Evolutionary conservation across 2,113 vertebrate genomes (phyloP), one percentile per base, ranked within the genome.

Genomic region (Cyanoderma ruficeps): DNA sequence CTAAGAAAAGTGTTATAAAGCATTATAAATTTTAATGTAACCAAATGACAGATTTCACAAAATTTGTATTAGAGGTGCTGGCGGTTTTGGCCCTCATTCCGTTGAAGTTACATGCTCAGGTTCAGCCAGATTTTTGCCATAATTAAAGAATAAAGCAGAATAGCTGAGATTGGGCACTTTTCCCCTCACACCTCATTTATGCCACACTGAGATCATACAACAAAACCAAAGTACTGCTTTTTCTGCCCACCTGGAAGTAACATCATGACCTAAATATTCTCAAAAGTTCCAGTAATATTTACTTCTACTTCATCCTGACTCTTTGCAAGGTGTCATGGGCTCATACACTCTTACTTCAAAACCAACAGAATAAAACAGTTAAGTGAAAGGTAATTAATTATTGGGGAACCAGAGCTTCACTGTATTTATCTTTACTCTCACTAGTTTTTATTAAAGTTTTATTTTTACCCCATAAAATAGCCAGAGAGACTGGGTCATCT

Each of bases 1-100:
- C 61, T 46, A 64, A 52, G 35, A 25, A 68, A 84, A 84, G 42
- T 10, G 0, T 13, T 14, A 3, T 10, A 15, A 16, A 0, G 0
- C 17, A 10, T 41, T 42, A n/a, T 14, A 64, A 64, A 72, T 47
- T 8, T n/a, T 41, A 41, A 13, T 31, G 41, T 13, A 80, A 85
- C 6, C 9, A 52, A 56, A 61, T 15, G 7, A 31, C 7, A 1
- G 6, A 12, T 35, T 3, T 49, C 15, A 56, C 7, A 23, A 75
- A 68, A 39, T 33, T 57, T 20, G 8, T 14, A 9, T 15, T 33
- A 55, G 23, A n/a, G 5, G 16, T 65, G 11, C 4, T 89, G 35
- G 6, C 11, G 4, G 1, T 13, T 83, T 83, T 28, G 24, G 23
- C 4, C 6, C 2, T 71, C 21, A 25, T 57, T 69, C 7, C 74